A percentile compares a stretch with the other conserved stretches of the same genome.
Conservation (phyloP, 1,140 invertebrate genomes). For the Pararge aegeria region DNA sequence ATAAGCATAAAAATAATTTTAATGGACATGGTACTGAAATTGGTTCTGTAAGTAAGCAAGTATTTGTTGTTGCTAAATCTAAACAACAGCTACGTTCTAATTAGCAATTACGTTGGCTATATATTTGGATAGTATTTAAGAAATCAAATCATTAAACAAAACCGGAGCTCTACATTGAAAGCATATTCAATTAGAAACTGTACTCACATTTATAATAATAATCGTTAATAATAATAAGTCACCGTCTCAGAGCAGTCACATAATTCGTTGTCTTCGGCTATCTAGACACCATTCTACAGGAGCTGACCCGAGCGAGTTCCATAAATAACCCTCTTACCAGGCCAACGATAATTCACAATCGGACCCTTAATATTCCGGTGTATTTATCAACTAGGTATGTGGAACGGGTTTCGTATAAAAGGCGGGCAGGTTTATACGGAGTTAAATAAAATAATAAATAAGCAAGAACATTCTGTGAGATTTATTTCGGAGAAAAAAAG, state of each 20-base stretch:
- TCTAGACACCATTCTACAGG: conserved; percentile 39
- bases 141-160: background rate
- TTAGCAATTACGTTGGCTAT: too few species aligned
- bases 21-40: too few species aligned
- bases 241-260: conserved; percentile 15
- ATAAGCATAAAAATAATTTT: too few species aligned
- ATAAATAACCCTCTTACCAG: conserved; percentile 71
- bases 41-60: too few species aligned
- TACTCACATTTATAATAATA: conserved; percentile 12
- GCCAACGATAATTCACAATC: conserved; percentile 66
- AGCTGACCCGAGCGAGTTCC: conserved; percentile 38
- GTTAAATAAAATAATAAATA: conserved; percentile 79
- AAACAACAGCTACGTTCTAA: too few species aligned
- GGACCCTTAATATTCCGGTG: conserved; percentile 62
- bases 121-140: background rate
- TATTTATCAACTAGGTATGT: conserved; percentile 72
- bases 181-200: background rate
- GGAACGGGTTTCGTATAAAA: conserved; percentile 63
- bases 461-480: conserved; percentile 69
- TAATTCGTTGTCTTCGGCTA: conserved; percentile 26
- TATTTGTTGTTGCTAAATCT: too few species aligned
- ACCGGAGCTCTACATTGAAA: background rate
- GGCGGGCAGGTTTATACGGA: conserved; percentile 66
- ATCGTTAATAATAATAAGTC: conserved; percentile 19
- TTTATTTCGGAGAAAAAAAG: conserved; percentile 76